A percentile compares a stretch with the other conserved stretches of the same genome.
Conservation (phyloP, 2,797 vertebrate genomes). For the Lagocephalus sceleratus region DNA sequence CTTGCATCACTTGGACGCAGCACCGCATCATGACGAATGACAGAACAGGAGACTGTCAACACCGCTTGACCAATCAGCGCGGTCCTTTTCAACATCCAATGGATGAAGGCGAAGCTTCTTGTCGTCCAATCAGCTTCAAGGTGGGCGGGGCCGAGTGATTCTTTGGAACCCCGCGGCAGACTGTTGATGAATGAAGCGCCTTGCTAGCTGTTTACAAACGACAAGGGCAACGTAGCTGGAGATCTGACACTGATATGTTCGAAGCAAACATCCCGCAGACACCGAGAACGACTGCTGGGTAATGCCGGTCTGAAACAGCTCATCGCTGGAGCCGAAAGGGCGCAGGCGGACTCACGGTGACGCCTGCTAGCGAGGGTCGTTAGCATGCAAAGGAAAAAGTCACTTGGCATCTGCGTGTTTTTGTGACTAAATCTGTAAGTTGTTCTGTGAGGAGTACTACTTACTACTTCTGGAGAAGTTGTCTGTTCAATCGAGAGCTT, state of each 20-base stretch:
- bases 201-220: constrained; percentile 8
- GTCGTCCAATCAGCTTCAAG: constrained; percentile 43
- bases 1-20: constrained; percentile 25
- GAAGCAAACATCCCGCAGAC: not conserved
- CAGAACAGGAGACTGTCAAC: not conserved
- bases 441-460: not conserved
- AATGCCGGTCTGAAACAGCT: not conserved
- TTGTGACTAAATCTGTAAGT: not conserved
- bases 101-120: not conserved
- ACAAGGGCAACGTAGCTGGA: not conserved
- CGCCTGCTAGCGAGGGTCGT: constrained; percentile 43
- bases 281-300: not conserved
- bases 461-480: not conserved
- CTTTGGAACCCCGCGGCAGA: constrained; percentile 18
- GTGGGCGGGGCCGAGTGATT: constrained; percentile 2
- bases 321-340: not conserved
- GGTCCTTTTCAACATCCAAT: constrained; percentile 25
- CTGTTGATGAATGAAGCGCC: constrained; percentile 14
- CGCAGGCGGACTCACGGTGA: not conserved
- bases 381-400: constrained; percentile 43
- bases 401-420: constrained; percentile 1
- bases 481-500: not conserved
- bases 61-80: constrained; percentile 39
- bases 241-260: not conserved
- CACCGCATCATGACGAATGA: constrained; percentile 14